phyloP scores from a whole-genome alignment of 1,140 invertebrate species.

The Drosophila nebulosa region DNA sequence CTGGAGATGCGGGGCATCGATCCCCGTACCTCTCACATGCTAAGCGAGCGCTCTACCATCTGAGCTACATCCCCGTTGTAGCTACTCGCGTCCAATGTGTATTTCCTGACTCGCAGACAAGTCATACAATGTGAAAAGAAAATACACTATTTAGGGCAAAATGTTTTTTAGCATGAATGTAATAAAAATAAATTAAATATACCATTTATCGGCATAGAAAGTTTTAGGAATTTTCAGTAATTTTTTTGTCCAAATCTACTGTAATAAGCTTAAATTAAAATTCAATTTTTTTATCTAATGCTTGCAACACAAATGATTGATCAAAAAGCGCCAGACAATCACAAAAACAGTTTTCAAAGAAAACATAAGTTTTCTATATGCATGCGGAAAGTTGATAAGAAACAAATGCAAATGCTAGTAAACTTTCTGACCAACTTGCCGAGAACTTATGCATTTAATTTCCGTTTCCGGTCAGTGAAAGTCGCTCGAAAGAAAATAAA shows the following conservation, averaged over 20 bases:
- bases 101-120: neutral
- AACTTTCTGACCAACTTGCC: neutral
- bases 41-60: slow-evolving; percentile 93
- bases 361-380: neutral
- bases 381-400: neutral
- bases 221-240: too few species aligned
- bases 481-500: slow-evolving; percentile 59
- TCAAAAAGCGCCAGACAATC: neutral
- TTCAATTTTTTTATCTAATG: too few species aligned
- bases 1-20: slow-evolving; percentile 87
- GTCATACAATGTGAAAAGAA: neutral
- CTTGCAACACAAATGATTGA: neutral
- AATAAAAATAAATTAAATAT: neutral
- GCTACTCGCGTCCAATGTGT: neutral
- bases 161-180: neutral
- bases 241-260: too few species aligned
- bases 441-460: slow-evolving; percentile 74
- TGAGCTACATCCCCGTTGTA: slow-evolving; percentile 85
- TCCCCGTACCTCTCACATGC: slow-evolving; percentile 92
- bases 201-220: neutral
- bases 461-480: slow-evolving; percentile 75
- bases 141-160: neutral
- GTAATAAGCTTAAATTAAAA: too few species aligned
- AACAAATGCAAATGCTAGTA: neutral
- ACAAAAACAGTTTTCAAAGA: neutral